A percentile compares a stretch with the other conserved stretches of the same genome.
Evolutionary conservation across 2,888 invertebrate species (phyloP).

Genomic region (Dryococelus australis): DNA sequence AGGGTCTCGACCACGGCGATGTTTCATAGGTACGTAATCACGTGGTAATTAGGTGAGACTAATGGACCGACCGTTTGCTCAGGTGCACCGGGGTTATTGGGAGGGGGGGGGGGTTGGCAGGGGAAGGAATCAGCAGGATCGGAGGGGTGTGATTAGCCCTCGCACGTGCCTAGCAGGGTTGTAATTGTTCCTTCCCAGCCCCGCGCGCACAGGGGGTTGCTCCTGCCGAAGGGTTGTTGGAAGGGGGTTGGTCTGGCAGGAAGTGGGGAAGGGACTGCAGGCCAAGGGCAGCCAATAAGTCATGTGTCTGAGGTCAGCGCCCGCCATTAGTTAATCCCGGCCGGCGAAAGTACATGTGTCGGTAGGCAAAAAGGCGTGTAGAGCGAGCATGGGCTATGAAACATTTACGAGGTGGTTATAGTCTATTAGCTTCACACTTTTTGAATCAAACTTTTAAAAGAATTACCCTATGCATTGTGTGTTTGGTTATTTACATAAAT

Average conservation of each 20-base stretch:
- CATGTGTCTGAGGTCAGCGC: conserved; percentile 11
- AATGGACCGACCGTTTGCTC: background rate
- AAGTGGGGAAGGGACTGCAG: background rate
- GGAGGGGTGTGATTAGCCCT: background rate
- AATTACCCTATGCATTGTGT: too few species aligned
- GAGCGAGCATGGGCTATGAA: background rate
- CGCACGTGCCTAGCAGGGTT: background rate
- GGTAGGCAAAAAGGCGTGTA: background rate
- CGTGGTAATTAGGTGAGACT: conserved; percentile 16
- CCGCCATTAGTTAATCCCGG: conserved; percentile 8
- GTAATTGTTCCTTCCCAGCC: conserved; percentile 18
- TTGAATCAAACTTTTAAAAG: too few species aligned
- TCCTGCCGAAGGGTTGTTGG: background rate
- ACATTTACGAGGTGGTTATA: too few species aligned
- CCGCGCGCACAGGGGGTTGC: too few species aligned
- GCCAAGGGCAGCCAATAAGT: conserved; percentile 20
- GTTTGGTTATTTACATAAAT: too few species aligned
- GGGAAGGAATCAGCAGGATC: too few species aligned
- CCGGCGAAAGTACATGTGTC: background rate
- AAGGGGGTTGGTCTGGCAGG: background rate
- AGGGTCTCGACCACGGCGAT: background rate
- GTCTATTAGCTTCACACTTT: too few species aligned
- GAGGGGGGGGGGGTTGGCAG: background rate
- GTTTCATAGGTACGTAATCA: conserved; percentile 9
- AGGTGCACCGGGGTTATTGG: background rate